Conservation (phyloP, 2,797 vertebrate genomes). For the Chrosomus eos region DNA sequence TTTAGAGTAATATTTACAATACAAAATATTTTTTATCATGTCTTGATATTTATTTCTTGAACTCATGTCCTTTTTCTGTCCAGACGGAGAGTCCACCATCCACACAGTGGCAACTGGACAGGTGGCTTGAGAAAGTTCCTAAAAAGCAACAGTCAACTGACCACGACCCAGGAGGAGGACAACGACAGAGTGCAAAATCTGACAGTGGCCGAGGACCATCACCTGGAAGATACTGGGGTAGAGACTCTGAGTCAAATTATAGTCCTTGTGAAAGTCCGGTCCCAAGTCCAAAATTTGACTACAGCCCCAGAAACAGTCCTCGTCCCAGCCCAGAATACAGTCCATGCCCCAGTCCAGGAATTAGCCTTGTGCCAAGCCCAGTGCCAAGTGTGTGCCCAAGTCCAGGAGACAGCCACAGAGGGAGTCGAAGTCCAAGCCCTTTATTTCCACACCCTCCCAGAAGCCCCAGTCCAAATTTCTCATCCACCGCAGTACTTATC, state of each 20-base stretch:
- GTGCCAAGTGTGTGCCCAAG: constrained; percentile 70
- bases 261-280: constrained; percentile 76
- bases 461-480: constrained; percentile 74
- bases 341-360: constrained; percentile 76
- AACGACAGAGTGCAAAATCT: constrained; percentile 61
- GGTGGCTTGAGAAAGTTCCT: constrained; percentile 92
- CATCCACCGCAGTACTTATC: constrained; percentile 56
- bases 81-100: constrained; percentile 83
- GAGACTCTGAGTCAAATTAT: constrained; percentile 77
- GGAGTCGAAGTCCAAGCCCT: constrained; percentile 62
- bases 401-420: constrained; percentile 66
- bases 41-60: neutral
- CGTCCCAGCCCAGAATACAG: constrained; percentile 74
- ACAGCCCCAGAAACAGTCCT: constrained; percentile 71
- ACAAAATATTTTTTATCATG: neutral
- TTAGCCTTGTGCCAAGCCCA: constrained; percentile 73
- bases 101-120: constrained; percentile 97
- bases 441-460: constrained; percentile 60
- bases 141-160: constrained; percentile 82
- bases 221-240: constrained; percentile 75
- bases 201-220: constrained; percentile 72
- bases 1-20: neutral
- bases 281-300: constrained; percentile 78
- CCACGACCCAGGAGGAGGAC: constrained; percentile 71
- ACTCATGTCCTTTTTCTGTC: constrained; percentile 51